Percentiles rank a stretch among this genome's conserved stretches.
phyloP scores from a whole-genome alignment of 2,888 invertebrate genomes.

The Drosophila macrospina region DNA sequence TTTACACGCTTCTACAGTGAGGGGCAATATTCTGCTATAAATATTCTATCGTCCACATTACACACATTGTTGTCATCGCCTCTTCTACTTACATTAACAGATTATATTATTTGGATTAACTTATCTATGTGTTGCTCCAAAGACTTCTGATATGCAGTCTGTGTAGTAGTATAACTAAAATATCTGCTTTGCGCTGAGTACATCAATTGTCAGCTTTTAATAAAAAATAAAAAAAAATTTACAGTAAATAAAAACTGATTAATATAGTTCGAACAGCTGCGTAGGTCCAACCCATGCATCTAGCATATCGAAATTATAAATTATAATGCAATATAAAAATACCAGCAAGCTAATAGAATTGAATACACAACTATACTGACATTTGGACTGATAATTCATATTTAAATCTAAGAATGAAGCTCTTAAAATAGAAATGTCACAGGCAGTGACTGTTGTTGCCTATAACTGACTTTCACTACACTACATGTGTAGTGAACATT shows the following conservation, averaged over 20 bases:
- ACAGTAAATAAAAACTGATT: constrained; percentile 24
- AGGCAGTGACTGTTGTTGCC: constrained; percentile 1
- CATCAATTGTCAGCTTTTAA: constrained; percentile 67
- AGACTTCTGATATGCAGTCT: constrained; percentile 60
- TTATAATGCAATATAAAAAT: no score
- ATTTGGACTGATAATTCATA: constrained; percentile 4
- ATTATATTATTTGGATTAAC: no score
- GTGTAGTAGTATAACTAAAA: constrained; percentile 65
- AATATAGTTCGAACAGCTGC: constrained; percentile 35
- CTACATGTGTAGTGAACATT: no score
- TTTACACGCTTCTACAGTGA: no score
- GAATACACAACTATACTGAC: constrained; percentile 29
- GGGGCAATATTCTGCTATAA: no score
- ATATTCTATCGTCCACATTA: no score
- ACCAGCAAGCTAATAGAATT: constrained; percentile 41
- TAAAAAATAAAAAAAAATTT: constrained; percentile 46
- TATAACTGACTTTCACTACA: constrained; percentile 26
- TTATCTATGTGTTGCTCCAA: constrained; percentile 45
- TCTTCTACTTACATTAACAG: neutral
- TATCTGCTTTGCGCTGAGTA: constrained; percentile 43
- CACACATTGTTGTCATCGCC: neutral
- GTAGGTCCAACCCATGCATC: constrained; percentile 16
- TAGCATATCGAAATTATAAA: constrained; percentile 41
- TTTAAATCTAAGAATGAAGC: constrained; percentile 5
- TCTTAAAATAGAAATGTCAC: constrained; percentile 19